Percentiles rank a stretch among this genome's conserved stretches.
These are phyloP conservation scores for Alauda arvensis DNA, from an alignment of 2,797 vertebrate genomes.

Conservation along the genomic window DNA sequence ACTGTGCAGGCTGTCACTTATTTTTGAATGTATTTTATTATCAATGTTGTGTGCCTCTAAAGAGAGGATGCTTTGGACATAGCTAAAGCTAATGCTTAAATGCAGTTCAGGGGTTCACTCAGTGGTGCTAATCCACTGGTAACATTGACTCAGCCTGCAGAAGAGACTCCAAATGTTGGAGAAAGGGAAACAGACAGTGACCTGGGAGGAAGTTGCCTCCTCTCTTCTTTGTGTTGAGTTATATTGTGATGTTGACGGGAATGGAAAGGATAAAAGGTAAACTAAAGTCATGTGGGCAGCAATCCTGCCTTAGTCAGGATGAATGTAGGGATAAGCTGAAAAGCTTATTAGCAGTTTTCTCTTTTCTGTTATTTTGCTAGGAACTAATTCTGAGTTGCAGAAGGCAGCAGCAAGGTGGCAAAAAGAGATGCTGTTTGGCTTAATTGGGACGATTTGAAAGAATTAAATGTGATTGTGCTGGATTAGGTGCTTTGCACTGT, in stretches of 20 bases:
- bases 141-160: background rate
- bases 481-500: background rate
- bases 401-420: background rate
- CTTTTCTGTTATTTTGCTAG: background rate
- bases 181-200: background rate
- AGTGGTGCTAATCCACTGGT: background rate
- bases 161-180: background rate
- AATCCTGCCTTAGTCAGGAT: background rate
- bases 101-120: background rate
- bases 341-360: background rate
- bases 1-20: background rate
- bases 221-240: background rate
- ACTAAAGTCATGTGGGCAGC: background rate
- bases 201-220: background rate
- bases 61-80: background rate
- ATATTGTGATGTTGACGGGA: background rate
- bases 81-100: background rate
- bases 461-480: background rate
- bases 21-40: background rate
- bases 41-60: background rate
- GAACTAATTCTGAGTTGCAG: background rate
- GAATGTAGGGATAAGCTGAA: background rate
- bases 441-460: background rate
- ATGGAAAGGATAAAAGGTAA: background rate
- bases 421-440: background rate